Base-by-base conservation (phyloP, 2,888 invertebrate species). In the Rhagium mordax region DNA sequence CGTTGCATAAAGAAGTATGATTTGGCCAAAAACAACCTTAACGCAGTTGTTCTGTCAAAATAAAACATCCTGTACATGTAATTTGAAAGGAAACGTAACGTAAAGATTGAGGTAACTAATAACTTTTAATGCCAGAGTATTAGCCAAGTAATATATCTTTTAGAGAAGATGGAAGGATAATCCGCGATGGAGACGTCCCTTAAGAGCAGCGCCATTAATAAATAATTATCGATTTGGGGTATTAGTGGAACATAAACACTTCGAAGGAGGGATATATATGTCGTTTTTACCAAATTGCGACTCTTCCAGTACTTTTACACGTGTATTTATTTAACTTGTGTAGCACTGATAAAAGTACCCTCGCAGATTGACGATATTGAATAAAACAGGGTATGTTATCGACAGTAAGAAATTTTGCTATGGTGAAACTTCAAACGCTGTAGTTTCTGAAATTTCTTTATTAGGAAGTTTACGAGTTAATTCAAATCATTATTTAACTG, bases 181-280 rank as follows among this genome's bases (percentile, higher is more conserved):
- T 61, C 61, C 61, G 13, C 15, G 47, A 61, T n/a, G 33, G 61
- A 47, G 21, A 21, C 47, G 20, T 61, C 47, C 41, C 41, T 61
- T 13, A 61, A 61, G 61, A 47, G 13, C 21, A 20, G 20, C 8
- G 13, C 61, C 61, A 61, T 61, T 61, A 61, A 61, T 61, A 61
- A 61, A 61, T 61, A 47, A 61, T 61, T 47, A 61, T 61, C 61
- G 61, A 61, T 61, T 61, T 61, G 47, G 18, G 61, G 47, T 33
- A 20, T 61, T 21, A 61, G 47, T 41, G 4, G 61, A 41, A 61
- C 61, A 61, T 61, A 47, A 61, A 61, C 47, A 60, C 60, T 60
- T 33, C 33, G 29, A 41, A 20, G 60, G 16, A 18, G 20, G 47
- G 61, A 47, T 47, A 47, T n/a, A 21, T 47, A 21, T 59, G 15